Percentiles rank a stretch among this genome's conserved stretches.
Conservation (phyloP, 2,113 vertebrate genomes). For the Sigmodon hispidus region DNA sequence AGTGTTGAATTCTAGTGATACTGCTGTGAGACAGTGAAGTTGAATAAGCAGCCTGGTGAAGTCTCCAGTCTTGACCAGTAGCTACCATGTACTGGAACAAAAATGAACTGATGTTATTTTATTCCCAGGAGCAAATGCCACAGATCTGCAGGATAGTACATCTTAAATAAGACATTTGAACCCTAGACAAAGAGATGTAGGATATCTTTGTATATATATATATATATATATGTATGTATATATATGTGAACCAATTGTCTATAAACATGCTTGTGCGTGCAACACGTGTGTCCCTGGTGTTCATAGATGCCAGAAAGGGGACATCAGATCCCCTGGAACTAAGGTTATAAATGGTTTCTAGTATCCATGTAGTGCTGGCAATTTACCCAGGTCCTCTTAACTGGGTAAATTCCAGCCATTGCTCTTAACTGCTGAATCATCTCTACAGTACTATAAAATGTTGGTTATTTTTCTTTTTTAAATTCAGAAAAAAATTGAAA, state of each 20-base stretch:
- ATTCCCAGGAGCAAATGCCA: not conserved
- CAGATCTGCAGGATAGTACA: not conserved
- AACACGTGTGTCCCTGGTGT: not conserved
- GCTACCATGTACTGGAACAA: not conserved
- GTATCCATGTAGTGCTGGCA: not conserved
- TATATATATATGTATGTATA: not conserved
- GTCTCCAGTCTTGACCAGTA: not conserved
- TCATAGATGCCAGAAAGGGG: not conserved
- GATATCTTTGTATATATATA: no score
- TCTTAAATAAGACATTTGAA: not conserved
- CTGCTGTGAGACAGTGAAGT: not conserved
- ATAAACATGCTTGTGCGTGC: not conserved
- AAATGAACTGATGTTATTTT: not conserved
- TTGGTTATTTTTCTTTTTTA: not conserved
- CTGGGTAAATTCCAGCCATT: no score
- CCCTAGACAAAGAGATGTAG: not conserved
- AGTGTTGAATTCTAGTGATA: not conserved
- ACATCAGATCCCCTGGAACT: not conserved
- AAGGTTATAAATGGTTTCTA: no score
- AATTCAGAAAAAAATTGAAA: conserved; percentile 18
- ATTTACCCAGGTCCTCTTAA: not conserved
- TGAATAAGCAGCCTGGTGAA: not conserved
- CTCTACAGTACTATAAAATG: not conserved
- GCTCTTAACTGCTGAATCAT: not conserved
- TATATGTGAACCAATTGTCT: not conserved